Evolutionary conservation across 2,888 invertebrate species (phyloP), one percentile per base, ranked within the genome.

Genomic region (Scaptomyza cyrtandrae): DNA sequence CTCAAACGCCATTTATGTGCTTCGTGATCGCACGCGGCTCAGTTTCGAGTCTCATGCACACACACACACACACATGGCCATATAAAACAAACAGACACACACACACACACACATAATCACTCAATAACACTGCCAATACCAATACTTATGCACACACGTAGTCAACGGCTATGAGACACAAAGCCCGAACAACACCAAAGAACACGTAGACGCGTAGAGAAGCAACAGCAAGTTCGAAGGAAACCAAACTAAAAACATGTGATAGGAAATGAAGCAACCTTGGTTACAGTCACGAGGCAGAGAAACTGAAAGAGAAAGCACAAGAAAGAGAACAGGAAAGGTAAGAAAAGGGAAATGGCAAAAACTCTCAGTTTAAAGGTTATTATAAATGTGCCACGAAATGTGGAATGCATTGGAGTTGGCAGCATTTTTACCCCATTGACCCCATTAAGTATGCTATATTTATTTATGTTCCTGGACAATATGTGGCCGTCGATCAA

Each of bases 1-100:
- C 88, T 85, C 84, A 85, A 85, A 88, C 76, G 84, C 84, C 84
- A 85, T 85, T 85, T 85, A 88, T 85, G 84, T 84, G 84, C 84
- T 86, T 72, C 88, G 84, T 85, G 84, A 85, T 85, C 88, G 86
- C 75, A 86, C 72, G 77, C 83, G 69, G 73, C 70, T 66, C 39
- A 55, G 56, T 31, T 54, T 33, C 39, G 19, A 41, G 44, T 35
- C 75, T 24, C 57, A 48, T 53, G 16, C 31, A 62, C 50, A 46
- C 62, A 44, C n/a, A 35, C 48, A 50, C 55, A 53, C 45, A 55
- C 13, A 49, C 48, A 48, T 29, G 50, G 6, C 29, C 29, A 29
- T 11, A 31, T 11, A 24, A 46, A 31, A 14, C 9, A 31, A 46
- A 46, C 33, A 33, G 24, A 27, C 11, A 61, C 41, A 50, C 24